Percentiles rank a stretch among this genome's conserved stretches.
These are phyloP conservation scores for Tursiops truncatus DNA, from an alignment of 2,113 vertebrate species.

Conservation along the genomic window DNA sequence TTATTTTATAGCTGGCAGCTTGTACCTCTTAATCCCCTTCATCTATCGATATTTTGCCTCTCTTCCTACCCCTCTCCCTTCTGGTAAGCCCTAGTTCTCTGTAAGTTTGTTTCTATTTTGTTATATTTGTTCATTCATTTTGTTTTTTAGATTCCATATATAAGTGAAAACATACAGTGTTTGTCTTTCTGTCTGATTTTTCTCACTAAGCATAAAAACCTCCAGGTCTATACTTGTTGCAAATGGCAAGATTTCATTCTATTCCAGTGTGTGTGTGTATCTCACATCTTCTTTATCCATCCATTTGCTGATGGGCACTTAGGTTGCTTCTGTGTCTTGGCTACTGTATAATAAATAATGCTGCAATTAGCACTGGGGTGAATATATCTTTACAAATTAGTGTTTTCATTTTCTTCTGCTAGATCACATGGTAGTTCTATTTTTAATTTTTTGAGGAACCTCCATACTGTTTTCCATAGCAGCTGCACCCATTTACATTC, in stretches of 20 bases:
- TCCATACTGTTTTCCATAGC: neutral
- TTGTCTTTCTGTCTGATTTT: neutral
- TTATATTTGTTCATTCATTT: neutral
- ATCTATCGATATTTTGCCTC: neutral
- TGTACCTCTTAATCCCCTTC: neutral
- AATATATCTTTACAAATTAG: neutral
- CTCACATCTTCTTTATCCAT: neutral
- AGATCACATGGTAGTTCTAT: neutral
- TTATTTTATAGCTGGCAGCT: neutral
- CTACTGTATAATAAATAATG: neutral
- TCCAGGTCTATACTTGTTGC: neutral
- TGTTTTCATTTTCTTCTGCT: neutral
- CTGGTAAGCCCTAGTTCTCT: neutral
- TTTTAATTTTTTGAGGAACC: neutral
- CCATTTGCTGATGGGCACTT: neutral
- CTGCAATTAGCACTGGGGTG: neutral
- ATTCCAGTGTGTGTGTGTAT: neutral
- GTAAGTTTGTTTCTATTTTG: neutral
- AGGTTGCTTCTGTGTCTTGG: neutral
- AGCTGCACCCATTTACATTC: neutral
- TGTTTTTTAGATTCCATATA: neutral
- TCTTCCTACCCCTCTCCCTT: neutral
- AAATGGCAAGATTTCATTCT: neutral
- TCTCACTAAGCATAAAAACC: neutral
- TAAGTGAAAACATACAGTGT: neutral